Evolutionary conservation across 2,113 vertebrate species (phyloP), one percentile per base, ranked within the genome.

Genomic region (Hystrix cristata): DNA sequence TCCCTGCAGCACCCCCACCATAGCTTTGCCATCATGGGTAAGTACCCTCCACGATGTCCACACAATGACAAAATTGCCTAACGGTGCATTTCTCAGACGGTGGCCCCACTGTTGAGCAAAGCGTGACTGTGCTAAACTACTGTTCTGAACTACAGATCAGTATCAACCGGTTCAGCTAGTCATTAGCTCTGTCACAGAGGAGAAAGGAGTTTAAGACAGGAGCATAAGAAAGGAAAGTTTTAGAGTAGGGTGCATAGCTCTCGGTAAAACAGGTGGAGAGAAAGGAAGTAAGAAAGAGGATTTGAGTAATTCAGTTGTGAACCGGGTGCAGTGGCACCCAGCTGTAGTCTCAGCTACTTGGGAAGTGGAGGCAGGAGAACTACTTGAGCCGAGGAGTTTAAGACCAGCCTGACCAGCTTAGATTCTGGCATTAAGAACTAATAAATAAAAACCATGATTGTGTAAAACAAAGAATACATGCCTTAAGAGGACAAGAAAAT

Each of bases 131-230:
- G 57, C 27, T 82, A 18, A 15, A 55, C 48, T 90, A 62, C 14
- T 95, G 46, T 72, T 93, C 76, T 87, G 27, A 25, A 53, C 46
- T 65, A 86, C 6, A 43, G 31, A 64, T 65, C 48, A 38, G 29
- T 31, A 65, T 13, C 34, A 76, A 76, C 6, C n/a, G 67, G 27
- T 34, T 89, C 34, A 34, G 14, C 55, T 55, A 74, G 43, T 46
- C 34, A 51, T 29, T 51, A 46, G 18, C n/a, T 71, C 57, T 62
- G 25, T 25, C 46, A 21, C 76, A 78, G 25, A 46, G 87, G 38
- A 74, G 60, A 91, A 87, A 93, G 71, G 57, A 69, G 51, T 79
- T 82, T 55, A 90, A 93, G 55, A 51, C 25, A 79, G 23, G n/a
- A 89, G 43, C 8, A 9, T 67, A n/a, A 90, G n/a, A 55, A 78